Evolutionary conservation across 2,113 vertebrate genomes (phyloP), one percentile per base, ranked within the genome.

Genomic region (Bombycilla garrulus): DNA sequence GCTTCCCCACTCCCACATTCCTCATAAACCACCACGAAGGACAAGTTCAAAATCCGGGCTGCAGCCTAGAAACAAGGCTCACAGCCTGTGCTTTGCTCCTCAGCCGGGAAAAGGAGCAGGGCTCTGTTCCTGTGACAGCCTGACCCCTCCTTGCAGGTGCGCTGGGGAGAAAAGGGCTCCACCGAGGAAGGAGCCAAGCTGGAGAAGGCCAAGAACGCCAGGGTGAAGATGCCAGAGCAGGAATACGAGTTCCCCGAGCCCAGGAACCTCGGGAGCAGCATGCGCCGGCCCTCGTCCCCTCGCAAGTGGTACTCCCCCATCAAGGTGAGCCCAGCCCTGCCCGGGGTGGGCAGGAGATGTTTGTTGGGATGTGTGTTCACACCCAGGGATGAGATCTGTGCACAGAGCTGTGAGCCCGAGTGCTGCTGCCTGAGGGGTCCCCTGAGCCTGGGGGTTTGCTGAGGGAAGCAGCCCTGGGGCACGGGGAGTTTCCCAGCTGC

Each of bases 121-220:
- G 45, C 7, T 23, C 38, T 38, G 38, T 38, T 38, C 38, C 38
- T 38, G 38, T 38, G 38, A 38, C 6, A 10, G 56, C 42, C 33
- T n/a, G 24, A 3, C 23, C 11, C 58, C 5, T 67, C 66, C 78
- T 60, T 93, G 20, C 83, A 99, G 99, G 99, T 99, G 36, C 99
- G 99, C 64, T 99, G 99, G 99, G 99, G 99, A 61, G 99, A 99
- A 86, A 99, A 98, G 80, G 99, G 99, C 48, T 99, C 99, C 48
- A 99, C 99, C 0, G 99, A 99, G 93, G 99, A 99, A 97, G 99
- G 99, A 0, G 99, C 99, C 28, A 99, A 99, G 92, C 65, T 99
- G 93, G 99, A 99, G 94, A 99, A 99, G 82, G 99, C 99, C 80
- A 99, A 99, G 97, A 99, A 99, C 5, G 99, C 99, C 20, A 97